Conservation (phyloP, 1,140 invertebrate species). For the Heliconius hewitsoni region DNA sequence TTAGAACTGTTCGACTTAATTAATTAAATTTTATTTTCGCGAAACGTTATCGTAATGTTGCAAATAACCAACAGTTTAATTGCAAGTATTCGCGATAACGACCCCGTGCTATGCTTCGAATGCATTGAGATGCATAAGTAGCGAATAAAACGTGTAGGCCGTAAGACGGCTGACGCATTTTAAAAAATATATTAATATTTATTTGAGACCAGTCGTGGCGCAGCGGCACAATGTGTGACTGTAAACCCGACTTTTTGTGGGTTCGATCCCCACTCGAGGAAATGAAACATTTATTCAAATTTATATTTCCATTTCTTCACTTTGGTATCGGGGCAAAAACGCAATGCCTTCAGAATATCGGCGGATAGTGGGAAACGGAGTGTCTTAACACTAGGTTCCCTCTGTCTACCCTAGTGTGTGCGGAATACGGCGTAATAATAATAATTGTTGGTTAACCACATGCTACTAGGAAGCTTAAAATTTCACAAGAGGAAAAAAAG, state of each 20-base stretch:
- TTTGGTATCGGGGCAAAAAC: no score
- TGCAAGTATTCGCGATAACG: slow-evolving; percentile 30
- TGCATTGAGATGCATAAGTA: slow-evolving; percentile 24
- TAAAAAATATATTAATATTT: slow-evolving; percentile 14
- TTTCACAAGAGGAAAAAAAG: slow-evolving; percentile 16
- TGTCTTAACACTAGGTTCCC: no score
- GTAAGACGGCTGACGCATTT: background rate
- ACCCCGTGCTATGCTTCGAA: slow-evolving; percentile 23
- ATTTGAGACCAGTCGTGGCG: background rate
- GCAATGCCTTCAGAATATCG: no score
- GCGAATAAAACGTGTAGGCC: slow-evolving; percentile 24
- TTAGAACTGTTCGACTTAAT: slow-evolving; percentile 19
- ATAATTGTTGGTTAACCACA: no score
- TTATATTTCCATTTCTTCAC: no score
- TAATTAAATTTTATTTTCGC: slow-evolving; percentile 33
- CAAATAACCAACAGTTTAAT: slow-evolving; percentile 25
- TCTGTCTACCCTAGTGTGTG: no score
- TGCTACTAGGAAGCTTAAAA: slow-evolving; percentile 10
- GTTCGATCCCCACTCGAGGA: no score
- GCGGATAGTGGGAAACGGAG: no score
- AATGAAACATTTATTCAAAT: no score
- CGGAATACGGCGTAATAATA: no score
- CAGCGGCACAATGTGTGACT: no score
- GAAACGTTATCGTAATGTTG: slow-evolving; percentile 16
- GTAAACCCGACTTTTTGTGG: no score